A percentile compares a stretch with the other conserved stretches of the same genome.
Conservation (phyloP, 1,140 invertebrate species). For the Paraescarpia echinospica region DNA sequence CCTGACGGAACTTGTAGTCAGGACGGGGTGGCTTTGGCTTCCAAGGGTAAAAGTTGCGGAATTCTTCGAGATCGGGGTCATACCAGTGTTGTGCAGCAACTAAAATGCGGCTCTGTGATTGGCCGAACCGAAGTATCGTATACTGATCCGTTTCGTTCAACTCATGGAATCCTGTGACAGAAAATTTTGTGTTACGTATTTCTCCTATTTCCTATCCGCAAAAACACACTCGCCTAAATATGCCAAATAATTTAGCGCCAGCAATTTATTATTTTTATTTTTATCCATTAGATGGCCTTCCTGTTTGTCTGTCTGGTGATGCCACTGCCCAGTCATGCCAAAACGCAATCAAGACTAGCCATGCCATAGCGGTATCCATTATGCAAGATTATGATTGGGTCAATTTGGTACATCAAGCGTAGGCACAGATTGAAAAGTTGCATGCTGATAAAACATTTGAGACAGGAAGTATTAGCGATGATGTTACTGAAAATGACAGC, state of each 20-base stretch:
- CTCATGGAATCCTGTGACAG: constrained; percentile 22
- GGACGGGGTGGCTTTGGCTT: not conserved
- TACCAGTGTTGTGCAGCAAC: constrained; percentile 28
- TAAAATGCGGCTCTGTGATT: constrained; percentile 30
- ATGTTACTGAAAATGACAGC: too few relatives aligned
- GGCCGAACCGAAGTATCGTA: constrained; percentile 25
- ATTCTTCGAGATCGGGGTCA: constrained; percentile 24
- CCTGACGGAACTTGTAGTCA: constrained; percentile 21
- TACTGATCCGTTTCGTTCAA: constrained; percentile 25
- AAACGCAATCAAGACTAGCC: too few relatives aligned
- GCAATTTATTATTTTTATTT: too few relatives aligned
- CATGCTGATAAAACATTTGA: too few relatives aligned
- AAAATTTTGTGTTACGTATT: not conserved
- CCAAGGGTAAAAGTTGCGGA: constrained; percentile 27
- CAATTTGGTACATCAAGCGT: too few relatives aligned
- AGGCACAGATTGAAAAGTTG: too few relatives aligned
- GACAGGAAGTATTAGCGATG: too few relatives aligned
- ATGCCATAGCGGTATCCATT: too few relatives aligned
- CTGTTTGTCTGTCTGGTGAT: too few relatives aligned
- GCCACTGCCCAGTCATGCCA: too few relatives aligned
- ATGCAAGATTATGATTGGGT: too few relatives aligned
- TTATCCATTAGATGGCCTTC: too few relatives aligned
- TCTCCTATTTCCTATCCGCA: not conserved
- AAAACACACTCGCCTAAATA: not conserved
- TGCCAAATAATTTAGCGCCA: not conserved